Evolutionary conservation across 2,797 vertebrate species (phyloP), one percentile per base, ranked within the genome.

Genomic region (Xyrichtys novacula): DNA sequence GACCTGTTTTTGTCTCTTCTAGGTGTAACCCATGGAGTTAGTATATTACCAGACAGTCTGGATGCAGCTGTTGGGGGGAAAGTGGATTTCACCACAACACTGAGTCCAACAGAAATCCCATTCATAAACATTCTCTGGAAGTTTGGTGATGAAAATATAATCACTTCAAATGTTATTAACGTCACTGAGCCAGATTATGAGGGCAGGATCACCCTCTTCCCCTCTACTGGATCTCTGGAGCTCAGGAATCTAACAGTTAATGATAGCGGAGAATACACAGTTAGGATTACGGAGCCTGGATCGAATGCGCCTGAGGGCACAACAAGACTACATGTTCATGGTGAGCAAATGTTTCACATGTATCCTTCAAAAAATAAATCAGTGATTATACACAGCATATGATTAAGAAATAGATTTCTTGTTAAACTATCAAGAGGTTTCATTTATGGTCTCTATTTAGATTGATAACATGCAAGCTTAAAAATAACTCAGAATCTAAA

Each of bases 11-110:
- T 69, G n/a, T 76, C 20, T 54, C 26, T 25, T 71, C 10, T 59
- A 92, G 90, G 85, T 76, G 70, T 79, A 6, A 70, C 56, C 28
- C n/a, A 49, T 26, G 85, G 74, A 79, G 10, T 0, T 5, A 77
- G 70, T 25, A 3, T 83, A 23, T 63, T 88, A 34, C 85, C 80
- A 50, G 56, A 78, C 3, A 58, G 0, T 67, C 26, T 81, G 70
- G 10, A 14, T 61, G 63, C 15, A 62, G 0, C 39, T 48, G 63
- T 82, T 2, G 81, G 76, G 66, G 67, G 0, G 1, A 67, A 1
- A 0, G 74, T 64, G 38, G 60, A 1, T 6, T 85, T 92, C 46
- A 69, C 0, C 5, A 75, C 77, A 47, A 60, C 31, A 14, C 0
- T 76, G 15, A 4, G 4, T 28, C 46, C 57, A 66, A 0, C 76